Conservation (phyloP, 2,797 vertebrate genomes). For the Lacerta viridis region DNA sequence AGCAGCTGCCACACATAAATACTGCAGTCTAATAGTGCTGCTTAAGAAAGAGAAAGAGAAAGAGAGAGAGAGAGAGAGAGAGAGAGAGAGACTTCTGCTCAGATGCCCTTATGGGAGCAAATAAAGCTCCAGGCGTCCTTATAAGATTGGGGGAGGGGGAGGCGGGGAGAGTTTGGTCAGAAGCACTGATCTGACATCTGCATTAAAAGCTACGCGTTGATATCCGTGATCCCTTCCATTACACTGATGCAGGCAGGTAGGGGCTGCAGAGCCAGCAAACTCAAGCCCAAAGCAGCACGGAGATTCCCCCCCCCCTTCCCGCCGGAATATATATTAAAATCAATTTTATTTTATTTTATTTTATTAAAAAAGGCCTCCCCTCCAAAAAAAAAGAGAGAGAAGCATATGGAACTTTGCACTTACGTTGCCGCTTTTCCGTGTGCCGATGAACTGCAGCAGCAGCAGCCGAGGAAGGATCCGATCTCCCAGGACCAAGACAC, state of each 20-base stretch:
- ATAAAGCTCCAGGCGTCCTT: conserved; percentile 70
- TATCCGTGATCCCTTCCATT: conserved; percentile 81
- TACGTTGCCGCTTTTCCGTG: conserved; percentile 79
- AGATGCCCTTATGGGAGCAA: conserved; percentile 69
- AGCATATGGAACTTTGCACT: conserved; percentile 83
- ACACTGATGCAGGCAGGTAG: conserved; percentile 80
- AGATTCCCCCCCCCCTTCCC: neutral
- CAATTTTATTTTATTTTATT: neutral
- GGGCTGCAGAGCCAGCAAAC: conserved; percentile 72
- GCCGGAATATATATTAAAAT: neutral
- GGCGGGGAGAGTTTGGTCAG: conserved; percentile 57
- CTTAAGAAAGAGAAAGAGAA: too few relatives aligned
- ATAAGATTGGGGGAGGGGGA: conserved; percentile 42
- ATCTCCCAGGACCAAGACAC: conserved; percentile 28
- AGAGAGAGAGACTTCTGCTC: conserved; percentile 58
- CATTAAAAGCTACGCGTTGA: conserved; percentile 80
- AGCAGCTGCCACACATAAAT: conserved; percentile 77
- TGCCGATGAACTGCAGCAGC: conserved; percentile 77
- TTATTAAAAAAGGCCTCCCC: neutral
- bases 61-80: neutral
- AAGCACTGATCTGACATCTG: conserved; percentile 80
- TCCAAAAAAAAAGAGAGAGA: neutral
- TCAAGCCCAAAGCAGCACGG: neutral
- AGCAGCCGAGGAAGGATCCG: conserved; percentile 64
- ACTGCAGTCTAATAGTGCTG: conserved; percentile 78